Conservation (phyloP, 53 echinoderm and acorn worm genomes). For the Antedon mediterranea region DNA sequence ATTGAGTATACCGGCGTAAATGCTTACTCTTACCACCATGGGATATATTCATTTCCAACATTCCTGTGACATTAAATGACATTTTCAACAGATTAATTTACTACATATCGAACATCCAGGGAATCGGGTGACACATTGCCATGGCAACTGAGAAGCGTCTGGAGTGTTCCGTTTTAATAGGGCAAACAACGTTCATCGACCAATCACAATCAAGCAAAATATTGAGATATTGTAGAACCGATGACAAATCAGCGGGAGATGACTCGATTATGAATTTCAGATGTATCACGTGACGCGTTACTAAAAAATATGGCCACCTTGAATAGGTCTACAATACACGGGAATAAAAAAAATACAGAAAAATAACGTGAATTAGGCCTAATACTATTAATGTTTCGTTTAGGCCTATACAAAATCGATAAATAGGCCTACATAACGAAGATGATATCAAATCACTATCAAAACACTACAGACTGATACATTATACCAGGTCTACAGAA, state of each 20-base stretch:
- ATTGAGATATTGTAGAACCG: not conserved
- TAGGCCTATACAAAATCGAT: no score
- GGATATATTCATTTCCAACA: not conserved
- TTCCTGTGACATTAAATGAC: not conserved
- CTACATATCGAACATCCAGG: not conserved
- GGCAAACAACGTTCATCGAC: not conserved
- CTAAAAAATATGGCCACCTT: not conserved
- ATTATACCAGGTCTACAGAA: no score
- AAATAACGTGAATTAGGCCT: no score
- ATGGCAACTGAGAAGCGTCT: not conserved
- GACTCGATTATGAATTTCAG: not conserved
- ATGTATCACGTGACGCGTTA: not conserved
- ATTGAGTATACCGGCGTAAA: no score
- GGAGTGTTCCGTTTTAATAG: not conserved
- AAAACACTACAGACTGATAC: no score
- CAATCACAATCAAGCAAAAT: not conserved
- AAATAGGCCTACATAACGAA: no score
- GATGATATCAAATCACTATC: no score
- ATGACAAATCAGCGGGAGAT: not conserved
- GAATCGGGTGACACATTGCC: not conserved
- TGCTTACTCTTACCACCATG: no score
- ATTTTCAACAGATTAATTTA: not conserved
- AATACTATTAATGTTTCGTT: no score
- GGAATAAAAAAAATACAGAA: no score
- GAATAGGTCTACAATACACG: no score